phyloP scores from a whole-genome alignment of 1,140 invertebrate species.

The Papilio helenus region DNA sequence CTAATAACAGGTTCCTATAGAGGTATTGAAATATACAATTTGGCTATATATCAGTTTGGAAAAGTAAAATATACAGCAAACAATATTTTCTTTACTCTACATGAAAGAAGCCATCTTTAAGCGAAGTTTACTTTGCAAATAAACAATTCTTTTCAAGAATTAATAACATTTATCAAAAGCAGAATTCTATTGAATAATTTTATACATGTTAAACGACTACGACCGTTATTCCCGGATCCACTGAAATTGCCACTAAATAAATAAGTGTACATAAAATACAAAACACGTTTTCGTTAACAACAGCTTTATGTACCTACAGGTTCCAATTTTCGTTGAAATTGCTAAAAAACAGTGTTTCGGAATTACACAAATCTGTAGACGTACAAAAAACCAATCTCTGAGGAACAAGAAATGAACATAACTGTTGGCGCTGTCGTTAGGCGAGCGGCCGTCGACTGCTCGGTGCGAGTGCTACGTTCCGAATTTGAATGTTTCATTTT shows the following conservation, averaged over 20 bases:
- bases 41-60: background rate
- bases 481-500: constrained; percentile 2
- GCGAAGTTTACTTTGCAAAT: background rate
- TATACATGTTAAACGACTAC: background rate
- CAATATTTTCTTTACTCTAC: too few relatives aligned
- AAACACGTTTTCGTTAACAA: constrained; percentile 37
- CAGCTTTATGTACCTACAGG: constrained; percentile 32
- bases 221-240: background rate
- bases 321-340: constrained; percentile 35
- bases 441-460: constrained; percentile 44
- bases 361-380: constrained; percentile 55
- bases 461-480: background rate
- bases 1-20: background rate
- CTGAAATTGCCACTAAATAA: constrained; percentile 6
- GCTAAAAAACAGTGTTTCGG: constrained; percentile 47
- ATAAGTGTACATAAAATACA: constrained; percentile 24
- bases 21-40: background rate
- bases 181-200: background rate
- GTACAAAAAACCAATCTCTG: constrained; percentile 53
- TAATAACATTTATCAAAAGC: background rate
- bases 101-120: too few relatives aligned
- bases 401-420: constrained; percentile 47
- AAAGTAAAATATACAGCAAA: background rate
- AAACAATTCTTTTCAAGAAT: background rate
- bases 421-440: constrained; percentile 42